Base-by-base conservation (phyloP, 2,113 vertebrate genomes). In the Thamnaconus septentrionalis region DNA sequence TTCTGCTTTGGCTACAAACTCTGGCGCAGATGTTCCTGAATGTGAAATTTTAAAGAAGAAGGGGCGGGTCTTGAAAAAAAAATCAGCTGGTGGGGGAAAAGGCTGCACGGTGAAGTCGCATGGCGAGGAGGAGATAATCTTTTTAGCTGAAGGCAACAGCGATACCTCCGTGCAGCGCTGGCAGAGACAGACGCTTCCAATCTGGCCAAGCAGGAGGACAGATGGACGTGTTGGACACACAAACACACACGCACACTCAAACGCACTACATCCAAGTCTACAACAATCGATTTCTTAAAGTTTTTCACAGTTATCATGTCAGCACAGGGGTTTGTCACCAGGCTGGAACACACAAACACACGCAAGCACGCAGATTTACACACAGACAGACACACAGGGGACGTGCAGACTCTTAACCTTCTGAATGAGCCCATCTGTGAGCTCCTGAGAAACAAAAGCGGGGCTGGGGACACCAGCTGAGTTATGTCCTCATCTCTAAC, bases 401-500 rank as follows among this genome's bases (percentile, higher is more conserved):
- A 31, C 18, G 18, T 31, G 18, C 18, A 31, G 18, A 31, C 47
- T 48, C 5, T 48, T 10, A 48, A 48, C 8, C 47, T 48, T 48
- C 47, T 48, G 47, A 88, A 91, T 85, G 60, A 85, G 75, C 76
- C 88, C 91, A 91, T 92, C 89, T 91, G 86, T 76, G 86, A 75
- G 72, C 72, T 53, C 65, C 49, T 55, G 48, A 50, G 76, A 79
- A 76, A 90, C 85, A 86, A 90, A 86, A 85, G 73, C 68, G 59
- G 69, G 72, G 51, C 44, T 62, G 64, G 63, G 61, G 76, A 73
- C 70, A 70, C 51, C 57, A 55, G 43, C 61, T 55, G 61, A 83
- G 75, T 70, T 66, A 72, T 63, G 64, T 58, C 43, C 61, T 50
- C 53, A 58, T 75, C 53, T 48, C 56, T 61, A 59, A 59, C 64